These are phyloP conservation scores for Tipula unca DNA, from an alignment of 2,888 invertebrate genomes.

Conservation along the genomic window DNA sequence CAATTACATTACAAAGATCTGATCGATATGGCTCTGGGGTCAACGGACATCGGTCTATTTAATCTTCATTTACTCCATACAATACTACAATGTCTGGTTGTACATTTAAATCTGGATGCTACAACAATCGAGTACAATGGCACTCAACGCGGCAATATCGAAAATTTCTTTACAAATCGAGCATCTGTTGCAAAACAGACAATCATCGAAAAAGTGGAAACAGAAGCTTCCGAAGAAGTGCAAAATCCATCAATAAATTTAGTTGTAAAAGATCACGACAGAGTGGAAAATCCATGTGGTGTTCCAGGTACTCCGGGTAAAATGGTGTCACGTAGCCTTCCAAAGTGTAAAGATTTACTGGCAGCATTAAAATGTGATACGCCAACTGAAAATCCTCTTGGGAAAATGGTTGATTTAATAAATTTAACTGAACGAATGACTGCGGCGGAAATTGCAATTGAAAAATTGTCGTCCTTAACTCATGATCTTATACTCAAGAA, in stretches of 20 bases:
- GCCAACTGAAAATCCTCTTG: neutral
- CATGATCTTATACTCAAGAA: neutral
- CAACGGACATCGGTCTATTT: neutral
- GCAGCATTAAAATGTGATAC: neutral
- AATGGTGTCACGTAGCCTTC: neutral
- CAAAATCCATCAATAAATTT: neutral
- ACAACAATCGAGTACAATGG: neutral
- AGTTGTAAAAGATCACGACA: neutral
- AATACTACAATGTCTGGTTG: neutral
- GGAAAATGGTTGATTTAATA: neutral
- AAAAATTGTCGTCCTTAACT: neutral
- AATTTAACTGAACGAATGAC: neutral
- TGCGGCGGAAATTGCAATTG: neutral
- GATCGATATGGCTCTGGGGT: neutral
- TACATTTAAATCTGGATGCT: neutral
- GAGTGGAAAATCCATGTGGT: neutral
- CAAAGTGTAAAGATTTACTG: neutral
- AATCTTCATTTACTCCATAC: neutral
- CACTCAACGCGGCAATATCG: neutral
- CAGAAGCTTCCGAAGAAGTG: neutral
- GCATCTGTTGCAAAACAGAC: neutral
- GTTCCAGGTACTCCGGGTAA: neutral
- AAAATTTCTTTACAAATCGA: neutral
- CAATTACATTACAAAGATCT: neutral
- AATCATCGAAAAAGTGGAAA: neutral